Evolutionary conservation across 2,797 vertebrate genomes (phyloP), one percentile per base, ranked within the genome.

Genomic region (Eremophila alpestris): DNA sequence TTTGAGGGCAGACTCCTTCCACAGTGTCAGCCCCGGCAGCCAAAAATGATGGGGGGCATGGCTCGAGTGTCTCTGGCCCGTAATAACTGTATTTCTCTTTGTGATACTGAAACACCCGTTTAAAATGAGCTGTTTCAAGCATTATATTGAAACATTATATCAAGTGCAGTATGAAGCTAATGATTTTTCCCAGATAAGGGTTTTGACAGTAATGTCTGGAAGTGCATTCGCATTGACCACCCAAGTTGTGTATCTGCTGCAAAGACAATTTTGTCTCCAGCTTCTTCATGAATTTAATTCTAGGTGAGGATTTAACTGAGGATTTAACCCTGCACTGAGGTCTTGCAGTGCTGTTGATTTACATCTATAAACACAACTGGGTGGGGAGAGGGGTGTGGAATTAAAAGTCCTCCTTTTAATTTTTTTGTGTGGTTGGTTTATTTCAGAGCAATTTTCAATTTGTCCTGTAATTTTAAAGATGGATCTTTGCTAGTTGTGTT

Each of bases 1-100:
- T 95, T 90, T 91, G 96, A 93, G 94, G 93, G 93, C 96, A 93
- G 92, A 40, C 64, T 89, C 26, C 27, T 89, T n/a, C 95, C 34
- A 7, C 43, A 29, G 34, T 18, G 68, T n/a, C 58, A 9, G 56
- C 65, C 34, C 55, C 3, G 0, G 22, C 67, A 46, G 21, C 43
- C 81, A 78, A 2, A 63, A 78, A 7, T 20, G n/a, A 9, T 40
- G 60, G 17, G 49, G 18, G 3, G 10, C 60, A 3, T 4, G 49
- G 56, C 41, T 52, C 15, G 2, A 38, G 13, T 38, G 64, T 55
- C 52, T 58, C 70, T 74, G 65, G 40, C 69, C 40, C 5, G 0
- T 58, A 36, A 16, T 41, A 92, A 46, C 74, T 52, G 24, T 26
- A 40, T 58, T 65, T 91, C 65, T 91, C 70, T 18, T 71, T 18